phyloP scores from a whole-genome alignment of 2,888 invertebrate species.

The Rhamnusium bicolor region DNA sequence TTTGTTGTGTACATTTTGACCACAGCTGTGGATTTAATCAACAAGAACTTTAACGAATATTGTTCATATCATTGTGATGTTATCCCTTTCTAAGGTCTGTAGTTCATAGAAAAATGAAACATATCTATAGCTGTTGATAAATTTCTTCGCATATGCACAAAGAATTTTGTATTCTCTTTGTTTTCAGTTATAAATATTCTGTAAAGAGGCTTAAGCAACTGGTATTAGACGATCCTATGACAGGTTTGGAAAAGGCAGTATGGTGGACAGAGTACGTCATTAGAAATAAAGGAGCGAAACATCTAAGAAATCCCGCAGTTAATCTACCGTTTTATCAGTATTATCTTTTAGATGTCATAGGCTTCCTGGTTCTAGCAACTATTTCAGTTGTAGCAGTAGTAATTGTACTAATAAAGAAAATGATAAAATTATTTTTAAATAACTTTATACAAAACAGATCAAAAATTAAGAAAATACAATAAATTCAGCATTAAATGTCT shows the following conservation, averaged over 20 bases:
- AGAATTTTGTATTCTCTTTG: background rate
- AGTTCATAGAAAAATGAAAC: too few species aligned
- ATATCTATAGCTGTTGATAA: too few species aligned
- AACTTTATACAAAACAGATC: background rate
- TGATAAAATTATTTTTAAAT: background rate
- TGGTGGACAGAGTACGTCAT: conserved; percentile 63
- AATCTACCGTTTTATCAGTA: conserved; percentile 54
- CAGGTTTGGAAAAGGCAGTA: conserved; percentile 56
- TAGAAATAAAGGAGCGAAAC: conserved; percentile 56
- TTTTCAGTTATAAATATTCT: conserved; percentile 56
- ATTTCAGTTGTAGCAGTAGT: background rate
- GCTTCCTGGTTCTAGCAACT: conserved; percentile 46
- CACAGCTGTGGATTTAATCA: too few species aligned
- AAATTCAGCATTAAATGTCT: background rate
- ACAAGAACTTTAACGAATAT: too few species aligned
- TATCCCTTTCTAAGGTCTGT: too few species aligned
- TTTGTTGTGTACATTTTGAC: too few species aligned
- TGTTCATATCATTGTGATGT: too few species aligned
- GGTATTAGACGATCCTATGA: conserved; percentile 52
- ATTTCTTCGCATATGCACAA: too few species aligned
- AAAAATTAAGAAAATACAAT: background rate
- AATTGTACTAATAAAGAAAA: background rate
- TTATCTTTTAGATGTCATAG: conserved; percentile 56
- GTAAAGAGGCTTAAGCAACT: conserved; percentile 42
- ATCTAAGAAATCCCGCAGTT: conserved; percentile 50